phyloP scores from a whole-genome alignment of 2,888 invertebrate genomes.

The Pasiphila rectangulata region DNA sequence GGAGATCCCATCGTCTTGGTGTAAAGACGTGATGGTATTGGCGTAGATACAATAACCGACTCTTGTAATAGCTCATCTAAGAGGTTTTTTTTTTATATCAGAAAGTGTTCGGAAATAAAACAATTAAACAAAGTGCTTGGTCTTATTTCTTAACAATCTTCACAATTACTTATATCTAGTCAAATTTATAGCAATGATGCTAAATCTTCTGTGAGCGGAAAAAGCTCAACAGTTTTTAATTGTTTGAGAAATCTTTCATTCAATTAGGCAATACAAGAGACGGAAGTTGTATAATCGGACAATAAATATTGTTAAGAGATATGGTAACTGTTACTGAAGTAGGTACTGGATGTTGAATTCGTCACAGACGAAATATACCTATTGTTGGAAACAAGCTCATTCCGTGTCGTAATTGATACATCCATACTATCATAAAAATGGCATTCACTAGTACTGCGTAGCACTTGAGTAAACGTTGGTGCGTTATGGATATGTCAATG shows the following conservation, averaged over 20 bases:
- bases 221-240: no score
- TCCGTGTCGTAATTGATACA: not conserved
- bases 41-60: conserved; percentile 2
- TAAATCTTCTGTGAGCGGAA: no score
- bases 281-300: conserved; percentile 8
- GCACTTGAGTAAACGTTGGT: not conserved
- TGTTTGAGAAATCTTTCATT: no score
- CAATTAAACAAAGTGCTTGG: no score
- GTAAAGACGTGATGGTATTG: not conserved
- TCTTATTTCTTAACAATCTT: no score
- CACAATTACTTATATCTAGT: no score
- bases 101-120: not conserved
- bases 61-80: conserved; percentile 1
- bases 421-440: not conserved
- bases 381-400: conserved; percentile 7
- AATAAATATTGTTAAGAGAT: conserved; percentile 21
- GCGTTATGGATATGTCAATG: not conserved
- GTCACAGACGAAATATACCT: not conserved
- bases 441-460: not conserved
- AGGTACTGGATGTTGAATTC: not conserved
- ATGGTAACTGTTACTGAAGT: conserved; percentile 11
- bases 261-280: conserved; percentile 1
- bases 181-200: no score
- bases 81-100: not conserved
- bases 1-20: conserved; percentile 44